Evolutionary conservation across 2,888 invertebrate species (phyloP).

Genomic region (Blastobasis adustella): DNA sequence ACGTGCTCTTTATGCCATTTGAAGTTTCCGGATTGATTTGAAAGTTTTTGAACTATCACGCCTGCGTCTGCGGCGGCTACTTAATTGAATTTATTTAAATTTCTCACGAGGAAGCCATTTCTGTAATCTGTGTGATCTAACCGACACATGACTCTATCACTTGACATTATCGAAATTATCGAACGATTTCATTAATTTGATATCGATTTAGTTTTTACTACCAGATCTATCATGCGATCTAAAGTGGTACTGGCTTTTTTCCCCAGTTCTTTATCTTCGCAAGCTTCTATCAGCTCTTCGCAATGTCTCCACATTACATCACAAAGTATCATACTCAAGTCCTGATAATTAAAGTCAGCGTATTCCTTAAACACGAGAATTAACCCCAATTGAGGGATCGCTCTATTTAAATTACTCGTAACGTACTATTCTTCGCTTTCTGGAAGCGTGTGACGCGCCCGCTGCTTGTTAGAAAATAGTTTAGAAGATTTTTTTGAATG

Average conservation of each 20-base stretch:
- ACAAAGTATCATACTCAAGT: constrained; percentile 1
- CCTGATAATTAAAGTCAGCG: constrained; percentile 63
- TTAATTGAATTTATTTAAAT: constrained; percentile 5
- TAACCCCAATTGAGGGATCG: constrained; percentile 74
- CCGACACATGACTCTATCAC: not conserved
- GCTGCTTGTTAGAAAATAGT: too few species aligned
- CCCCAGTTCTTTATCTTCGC: too few species aligned
- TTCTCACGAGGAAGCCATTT: constrained; percentile 2
- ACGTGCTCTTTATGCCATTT: constrained; percentile 67
- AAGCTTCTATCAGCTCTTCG: too few species aligned
- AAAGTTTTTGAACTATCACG: constrained; percentile 33
- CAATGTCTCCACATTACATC: too few species aligned
- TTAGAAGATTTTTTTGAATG: too few species aligned
- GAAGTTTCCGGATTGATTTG: constrained; percentile 65
- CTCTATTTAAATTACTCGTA: constrained; percentile 71
- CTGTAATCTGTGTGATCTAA: not conserved
- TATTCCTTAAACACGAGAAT: constrained; percentile 73
- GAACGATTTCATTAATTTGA: not conserved
- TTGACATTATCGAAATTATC: not conserved
- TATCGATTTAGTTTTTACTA: too few species aligned
- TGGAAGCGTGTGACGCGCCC: constrained; percentile 67
- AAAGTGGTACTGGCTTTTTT: too few species aligned
- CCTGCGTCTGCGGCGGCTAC: not conserved
- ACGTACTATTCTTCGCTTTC: constrained; percentile 65
- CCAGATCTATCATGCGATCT: too few species aligned